A percentile compares a stretch with the other conserved stretches of the same genome.
These are phyloP conservation scores for Cephalotes varians DNA, from an alignment of 2,888 invertebrate genomes.

Conservation along the genomic window DNA sequence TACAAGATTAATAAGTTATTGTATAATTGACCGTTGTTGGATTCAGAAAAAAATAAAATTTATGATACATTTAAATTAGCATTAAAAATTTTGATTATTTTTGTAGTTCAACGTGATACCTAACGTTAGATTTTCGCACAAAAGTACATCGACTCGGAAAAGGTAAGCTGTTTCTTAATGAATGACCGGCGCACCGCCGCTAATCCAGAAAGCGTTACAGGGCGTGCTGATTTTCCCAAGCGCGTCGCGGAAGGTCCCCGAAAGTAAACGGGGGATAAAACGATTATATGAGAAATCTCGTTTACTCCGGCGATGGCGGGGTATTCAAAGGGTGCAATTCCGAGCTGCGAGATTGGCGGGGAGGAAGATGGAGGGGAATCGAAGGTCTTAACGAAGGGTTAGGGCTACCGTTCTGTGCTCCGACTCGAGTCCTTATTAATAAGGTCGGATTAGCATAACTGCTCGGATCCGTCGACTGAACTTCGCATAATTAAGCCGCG, in stretches of 20 bases:
- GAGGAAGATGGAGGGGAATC: slow-evolving; percentile 59
- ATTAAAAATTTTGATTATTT: not conserved
- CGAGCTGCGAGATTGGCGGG: slow-evolving; percentile 30
- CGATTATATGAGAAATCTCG: slow-evolving; percentile 82
- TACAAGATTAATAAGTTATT: not conserved
- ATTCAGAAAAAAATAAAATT: not conserved
- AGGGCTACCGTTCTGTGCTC: slow-evolving; percentile 75
- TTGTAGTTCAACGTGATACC: not conserved
- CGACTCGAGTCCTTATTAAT: slow-evolving; percentile 82
- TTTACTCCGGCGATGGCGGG: slow-evolving; percentile 66
- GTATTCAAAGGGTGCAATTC: slow-evolving; percentile 54
- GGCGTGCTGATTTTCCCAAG: slow-evolving; percentile 76
- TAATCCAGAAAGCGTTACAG: slow-evolving; percentile 68
- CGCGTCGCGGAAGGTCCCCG: slow-evolving; percentile 53
- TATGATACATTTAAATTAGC: not conserved
- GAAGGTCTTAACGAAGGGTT: slow-evolving; percentile 79
- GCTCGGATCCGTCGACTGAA: slow-evolving; percentile 74
- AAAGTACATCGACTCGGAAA: not conserved
- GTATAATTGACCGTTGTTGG: not conserved
- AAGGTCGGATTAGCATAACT: slow-evolving; percentile 81
- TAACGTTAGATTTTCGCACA: not conserved
- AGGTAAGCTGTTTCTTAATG: slow-evolving; percentile 73
- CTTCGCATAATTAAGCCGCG: slow-evolving; percentile 77
- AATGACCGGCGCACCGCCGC: slow-evolving; percentile 69
- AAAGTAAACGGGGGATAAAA: slow-evolving; percentile 78